Conservation (phyloP, 1,140 invertebrate species). For the Heliconius hewitsoni region DNA sequence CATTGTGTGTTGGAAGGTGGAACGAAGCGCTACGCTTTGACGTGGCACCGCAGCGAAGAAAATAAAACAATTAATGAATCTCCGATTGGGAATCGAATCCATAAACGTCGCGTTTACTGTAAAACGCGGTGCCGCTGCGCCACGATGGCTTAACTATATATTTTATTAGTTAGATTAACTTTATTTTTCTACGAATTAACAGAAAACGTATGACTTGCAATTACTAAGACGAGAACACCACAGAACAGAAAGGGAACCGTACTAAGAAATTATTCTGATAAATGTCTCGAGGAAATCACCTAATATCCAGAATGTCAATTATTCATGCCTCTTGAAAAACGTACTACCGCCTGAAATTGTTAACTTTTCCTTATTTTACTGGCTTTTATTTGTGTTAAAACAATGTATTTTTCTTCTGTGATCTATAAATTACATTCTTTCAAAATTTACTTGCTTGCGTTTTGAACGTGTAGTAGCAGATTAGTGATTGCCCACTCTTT, state of each 20-base stretch:
- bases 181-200: constrained; percentile 6
- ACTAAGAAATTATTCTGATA: constrained; percentile 8
- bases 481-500: too few species aligned
- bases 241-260: neutral
- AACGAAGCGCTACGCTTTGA: too few species aligned
- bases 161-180: neutral
- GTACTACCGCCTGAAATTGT: neutral
- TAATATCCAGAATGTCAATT: constrained; percentile 15
- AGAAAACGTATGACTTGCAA: neutral
- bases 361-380: neutral
- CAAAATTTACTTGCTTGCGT: too few species aligned
- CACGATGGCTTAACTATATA: too few species aligned
- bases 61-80: too few species aligned
- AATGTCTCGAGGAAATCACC: constrained; percentile 11
- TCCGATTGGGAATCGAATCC: neutral
- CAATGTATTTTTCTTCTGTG: neutral
- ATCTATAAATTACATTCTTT: neutral
- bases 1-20: too few species aligned
- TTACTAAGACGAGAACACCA: neutral
- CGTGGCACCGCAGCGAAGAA: too few species aligned
- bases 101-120: too few species aligned
- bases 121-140: neutral
- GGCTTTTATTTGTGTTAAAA: neutral
- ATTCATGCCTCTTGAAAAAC: constrained; percentile 15
- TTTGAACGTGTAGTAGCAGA: too few species aligned